Conservation (phyloP, 2,113 vertebrate species). For the Megalops atlanticus region DNA sequence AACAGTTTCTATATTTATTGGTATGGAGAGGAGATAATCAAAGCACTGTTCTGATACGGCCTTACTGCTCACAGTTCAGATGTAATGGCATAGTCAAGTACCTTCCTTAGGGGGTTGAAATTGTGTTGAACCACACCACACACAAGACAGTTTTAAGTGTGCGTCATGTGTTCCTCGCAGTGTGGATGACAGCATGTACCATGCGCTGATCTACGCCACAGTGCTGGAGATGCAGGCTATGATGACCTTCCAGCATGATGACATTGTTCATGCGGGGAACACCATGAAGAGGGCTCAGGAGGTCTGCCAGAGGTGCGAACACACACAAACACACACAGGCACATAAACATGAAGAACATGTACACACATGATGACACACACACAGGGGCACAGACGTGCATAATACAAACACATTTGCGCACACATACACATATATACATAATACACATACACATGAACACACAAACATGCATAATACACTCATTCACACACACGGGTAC, state of each 20-base stretch:
- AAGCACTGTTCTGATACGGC: no score
- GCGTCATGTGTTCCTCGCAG: background rate
- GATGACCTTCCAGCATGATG: slow-evolving; percentile 82
- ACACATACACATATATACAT: background rate
- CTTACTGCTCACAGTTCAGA: no score
- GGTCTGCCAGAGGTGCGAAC: slow-evolving; percentile 75
- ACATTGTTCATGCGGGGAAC: slow-evolving; percentile 74
- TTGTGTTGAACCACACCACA: no score
- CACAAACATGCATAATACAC: background rate
- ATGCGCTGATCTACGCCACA: slow-evolving; percentile 78
- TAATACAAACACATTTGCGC: background rate
- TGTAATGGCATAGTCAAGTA: no score
- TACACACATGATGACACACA: no score
- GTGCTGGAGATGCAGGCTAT: slow-evolving; percentile 83
- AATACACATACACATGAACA: background rate
- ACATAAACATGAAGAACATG: background rate
- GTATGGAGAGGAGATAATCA: no score
- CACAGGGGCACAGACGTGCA: no score
- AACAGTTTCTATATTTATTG: no score
- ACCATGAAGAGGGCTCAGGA: slow-evolving; percentile 81
- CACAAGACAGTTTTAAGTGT: no score
- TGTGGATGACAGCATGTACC: slow-evolving; percentile 74
- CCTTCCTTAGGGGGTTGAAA: no score
- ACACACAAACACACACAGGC: slow-evolving; percentile 12
- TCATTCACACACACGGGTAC: background rate